Evolutionary conservation across 2,888 invertebrate genomes (phyloP), one percentile per base, ranked within the genome.

Genomic region (Carabus problematicus): DNA sequence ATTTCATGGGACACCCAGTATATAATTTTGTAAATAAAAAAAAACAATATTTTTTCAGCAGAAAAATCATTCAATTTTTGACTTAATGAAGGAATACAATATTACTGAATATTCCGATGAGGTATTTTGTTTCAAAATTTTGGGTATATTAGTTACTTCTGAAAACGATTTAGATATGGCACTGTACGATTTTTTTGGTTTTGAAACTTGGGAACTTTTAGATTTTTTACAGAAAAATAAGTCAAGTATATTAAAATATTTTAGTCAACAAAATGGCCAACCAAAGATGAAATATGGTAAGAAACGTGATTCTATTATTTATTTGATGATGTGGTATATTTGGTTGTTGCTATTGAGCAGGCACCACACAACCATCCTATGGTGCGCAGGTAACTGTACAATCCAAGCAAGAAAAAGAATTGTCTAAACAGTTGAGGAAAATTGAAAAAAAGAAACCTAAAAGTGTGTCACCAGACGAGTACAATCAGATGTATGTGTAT

Each of bases 371-470:
- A 76, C 93, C 93, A 0, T 86, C 88, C 11, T 90, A 92, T 72
- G 87, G 92, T 1, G 90, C 90, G 72, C 92, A 94, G 80, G 93
- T 97, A 1, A 91, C 90, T 12, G 91, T 95, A 0, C 88, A 93
- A 77, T 94, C 95, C 0, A 92, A 91, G 74, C 88, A 91, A 75
- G 96, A 97, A 79, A 93, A 91, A 76, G 85, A 89, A 72, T 77
- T 93, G 11, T 84, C 86, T 8, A 95, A 95, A 78, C 87, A 90
- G 71, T 87, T 90, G 14, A 86, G 94, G 6, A 94, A 93, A 79
- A 93, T 94, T 79, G 95, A 94, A 79, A 95, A 94, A 80, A 93
- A 88, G 0, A 85, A 84, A 75, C 78, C 62, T 47, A 67, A 63
- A 59, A 66, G n/a, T 42, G 52, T 55, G n/a, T 8, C 52, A 39